Base-by-base conservation (phyloP, 2,888 invertebrate species). In the Tribolium freemani region DNA sequence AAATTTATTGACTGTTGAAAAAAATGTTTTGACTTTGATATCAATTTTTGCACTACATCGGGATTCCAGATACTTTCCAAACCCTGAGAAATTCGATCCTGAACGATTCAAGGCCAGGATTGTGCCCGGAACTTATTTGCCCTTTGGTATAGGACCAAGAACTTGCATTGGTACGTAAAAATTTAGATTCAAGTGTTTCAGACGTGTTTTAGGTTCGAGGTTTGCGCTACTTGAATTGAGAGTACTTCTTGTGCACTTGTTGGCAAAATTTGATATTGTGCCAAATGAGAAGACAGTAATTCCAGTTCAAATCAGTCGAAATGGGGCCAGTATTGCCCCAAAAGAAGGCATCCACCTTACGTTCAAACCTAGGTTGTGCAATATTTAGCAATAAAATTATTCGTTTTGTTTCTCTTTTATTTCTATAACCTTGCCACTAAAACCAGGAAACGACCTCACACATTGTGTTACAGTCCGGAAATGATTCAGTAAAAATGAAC, bases 21-120 rank as follows among this genome's bases (percentile, higher is more conserved):
- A 85, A 1, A 90, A 89, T 0, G 87, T 87, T 20, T 79, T 86
- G 0, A 79, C 91, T 0, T 84, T 84, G 1, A 85, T 89, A 66
- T 87, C 89, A 0, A 79, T 88, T 1, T 85, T 87, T 67, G 89
- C 88, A 0, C 81, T 90, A 3, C 90, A 90, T 68, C 88, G 87
- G 82, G 90, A 90, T 77, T 86, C 88, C 0, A 84, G 89, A 5
- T 85, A 87, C 73, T 91, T 88, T 75, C 88, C 89, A 0, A 87
- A 90, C 20, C 90, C 90, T 0, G 81, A 88, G 0, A 83, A 85
- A 45, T 89, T 89, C 76, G 85, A 84, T 30, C 89, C 89, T 0
- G 89, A 89, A 71, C 0, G 82, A 20, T 82, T 82, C 67, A 79
- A 71, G 26, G 78, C 84, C 0, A 86, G 86, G 0, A 86, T 89